Evolutionary conservation across 2,113 vertebrate species (phyloP).

Genomic region (Amazona guildingii): DNA sequence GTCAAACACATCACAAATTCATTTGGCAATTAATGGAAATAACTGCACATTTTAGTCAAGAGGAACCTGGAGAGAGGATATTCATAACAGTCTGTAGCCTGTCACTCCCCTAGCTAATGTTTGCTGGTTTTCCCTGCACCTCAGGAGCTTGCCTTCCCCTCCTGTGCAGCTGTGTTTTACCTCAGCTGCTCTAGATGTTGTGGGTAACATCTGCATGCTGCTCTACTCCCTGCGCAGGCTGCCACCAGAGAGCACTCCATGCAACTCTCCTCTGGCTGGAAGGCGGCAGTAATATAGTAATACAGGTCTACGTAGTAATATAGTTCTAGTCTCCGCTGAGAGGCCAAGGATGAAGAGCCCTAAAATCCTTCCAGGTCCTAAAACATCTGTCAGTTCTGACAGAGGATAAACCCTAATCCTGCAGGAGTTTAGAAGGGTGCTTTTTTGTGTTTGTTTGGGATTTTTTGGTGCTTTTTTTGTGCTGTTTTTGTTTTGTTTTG

Average conservation of each 20-base stretch:
- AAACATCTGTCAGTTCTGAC: background rate
- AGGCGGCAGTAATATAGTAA: background rate
- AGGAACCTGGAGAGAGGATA: background rate
- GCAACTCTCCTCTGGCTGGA: background rate
- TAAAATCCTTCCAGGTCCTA: background rate
- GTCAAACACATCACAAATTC: background rate
- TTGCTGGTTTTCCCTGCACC: background rate
- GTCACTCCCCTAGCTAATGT: background rate
- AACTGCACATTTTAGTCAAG: background rate
- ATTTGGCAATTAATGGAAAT: background rate
- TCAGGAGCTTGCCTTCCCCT: background rate
- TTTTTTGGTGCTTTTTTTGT: background rate
- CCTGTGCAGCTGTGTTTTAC: background rate
- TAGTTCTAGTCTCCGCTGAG: background rate
- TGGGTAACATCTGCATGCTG: background rate
- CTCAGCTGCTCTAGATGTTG: background rate
- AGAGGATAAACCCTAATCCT: constrained; percentile 19
- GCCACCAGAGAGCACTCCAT: background rate
- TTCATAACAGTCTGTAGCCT: background rate
- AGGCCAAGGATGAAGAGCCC: background rate
- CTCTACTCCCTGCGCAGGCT: background rate
- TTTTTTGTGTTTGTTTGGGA: background rate
- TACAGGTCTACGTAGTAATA: background rate
- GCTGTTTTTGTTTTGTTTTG: too few species aligned
- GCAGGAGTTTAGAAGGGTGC: background rate